Evolutionary conservation across 2,113 vertebrate genomes (phyloP).

Genomic region (Dascyllus trimaculatus): DNA sequence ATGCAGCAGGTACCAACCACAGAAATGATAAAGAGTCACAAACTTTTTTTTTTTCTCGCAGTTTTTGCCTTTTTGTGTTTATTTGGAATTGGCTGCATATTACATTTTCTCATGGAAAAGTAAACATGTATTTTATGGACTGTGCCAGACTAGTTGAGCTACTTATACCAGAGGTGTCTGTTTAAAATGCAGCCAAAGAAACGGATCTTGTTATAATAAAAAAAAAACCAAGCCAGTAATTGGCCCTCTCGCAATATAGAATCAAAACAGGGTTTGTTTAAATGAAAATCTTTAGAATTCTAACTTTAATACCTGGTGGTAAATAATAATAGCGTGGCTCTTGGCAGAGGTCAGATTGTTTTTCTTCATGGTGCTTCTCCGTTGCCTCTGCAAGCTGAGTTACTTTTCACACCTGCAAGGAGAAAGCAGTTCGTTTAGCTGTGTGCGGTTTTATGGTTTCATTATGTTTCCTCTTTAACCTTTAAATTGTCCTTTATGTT

Average conservation of each 20-base stretch:
- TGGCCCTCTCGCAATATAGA: neutral
- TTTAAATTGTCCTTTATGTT: conserved; percentile 54
- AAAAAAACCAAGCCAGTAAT: neutral
- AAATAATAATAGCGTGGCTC: neutral
- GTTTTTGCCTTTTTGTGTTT: neutral
- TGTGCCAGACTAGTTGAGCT: neutral
- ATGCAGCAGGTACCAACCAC: neutral
- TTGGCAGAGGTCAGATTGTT: conserved; percentile 18
- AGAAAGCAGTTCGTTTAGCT: conserved; percentile 7
- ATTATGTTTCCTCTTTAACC: conserved; percentile 38
- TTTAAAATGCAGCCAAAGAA: neutral
- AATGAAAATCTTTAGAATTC: conserved; percentile 4
- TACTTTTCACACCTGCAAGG: neutral
- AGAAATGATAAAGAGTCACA: too few relatives aligned
- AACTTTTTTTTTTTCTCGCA: too few relatives aligned
- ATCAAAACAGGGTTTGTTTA: neutral
- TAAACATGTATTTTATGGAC: too few relatives aligned
- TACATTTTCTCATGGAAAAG: neutral
- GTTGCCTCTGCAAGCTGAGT: neutral
- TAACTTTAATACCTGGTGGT: conserved; percentile 16
- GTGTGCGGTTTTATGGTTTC: neutral
- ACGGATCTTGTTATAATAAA: neutral
- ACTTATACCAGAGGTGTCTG: neutral
- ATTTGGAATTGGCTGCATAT: neutral
- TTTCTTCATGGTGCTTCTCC: neutral